Evolutionary conservation across 2,113 vertebrate species (phyloP).

Genomic region (Eudyptes chrysolophus): DNA sequence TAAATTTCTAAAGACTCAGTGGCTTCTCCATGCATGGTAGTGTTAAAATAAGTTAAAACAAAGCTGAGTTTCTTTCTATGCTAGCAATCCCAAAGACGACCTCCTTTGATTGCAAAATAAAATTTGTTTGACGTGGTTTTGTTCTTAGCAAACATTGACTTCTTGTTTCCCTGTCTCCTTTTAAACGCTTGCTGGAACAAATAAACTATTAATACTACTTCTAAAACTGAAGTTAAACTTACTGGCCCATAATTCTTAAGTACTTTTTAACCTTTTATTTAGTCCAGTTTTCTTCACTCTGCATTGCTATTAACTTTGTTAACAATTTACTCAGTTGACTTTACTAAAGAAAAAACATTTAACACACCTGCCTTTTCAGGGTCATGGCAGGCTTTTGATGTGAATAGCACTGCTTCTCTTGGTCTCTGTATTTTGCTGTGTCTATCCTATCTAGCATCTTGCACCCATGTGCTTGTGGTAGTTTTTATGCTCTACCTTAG

Average conservation of each 20-base stretch:
- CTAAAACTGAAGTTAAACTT: conserved; percentile 8
- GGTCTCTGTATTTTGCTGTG: neutral
- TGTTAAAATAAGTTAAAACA: neutral
- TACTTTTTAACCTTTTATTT: neutral
- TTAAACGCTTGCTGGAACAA: conserved; percentile 23
- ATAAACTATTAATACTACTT: conserved; percentile 7
- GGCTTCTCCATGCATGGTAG: neutral
- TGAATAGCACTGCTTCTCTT: neutral
- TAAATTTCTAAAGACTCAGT: neutral
- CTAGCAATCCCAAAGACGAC: neutral
- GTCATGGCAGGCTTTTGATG: neutral
- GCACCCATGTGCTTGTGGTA: neutral
- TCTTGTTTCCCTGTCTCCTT: neutral
- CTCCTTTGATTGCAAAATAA: neutral
- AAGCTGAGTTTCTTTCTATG: neutral
- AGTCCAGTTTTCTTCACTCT: neutral
- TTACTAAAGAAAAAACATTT: neutral
- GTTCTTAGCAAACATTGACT: neutral
- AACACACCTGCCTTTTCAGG: neutral
- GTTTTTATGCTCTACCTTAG: neutral
- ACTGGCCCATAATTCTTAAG: neutral
- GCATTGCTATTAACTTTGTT: neutral
- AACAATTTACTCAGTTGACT: neutral
- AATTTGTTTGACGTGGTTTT: neutral
- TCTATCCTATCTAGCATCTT: neutral